phyloP scores from a whole-genome alignment of 1,140 invertebrate species.

The Megalonaias nervosa region DNA sequence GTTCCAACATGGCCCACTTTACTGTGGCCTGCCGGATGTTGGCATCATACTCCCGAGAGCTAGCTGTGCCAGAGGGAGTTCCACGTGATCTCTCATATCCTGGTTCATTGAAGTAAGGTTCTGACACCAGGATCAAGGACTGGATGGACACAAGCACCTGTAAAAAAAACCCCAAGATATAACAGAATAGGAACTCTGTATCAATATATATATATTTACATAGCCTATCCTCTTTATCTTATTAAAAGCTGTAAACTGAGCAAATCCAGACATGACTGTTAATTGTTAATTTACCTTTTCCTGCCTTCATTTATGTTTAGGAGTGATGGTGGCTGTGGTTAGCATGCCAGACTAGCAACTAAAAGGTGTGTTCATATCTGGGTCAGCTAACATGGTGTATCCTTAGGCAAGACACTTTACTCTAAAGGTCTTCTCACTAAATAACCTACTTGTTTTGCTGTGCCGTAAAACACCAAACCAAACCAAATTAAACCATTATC shows the following conservation, averaged over 20 bases:
- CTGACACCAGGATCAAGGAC: constrained; percentile 93
- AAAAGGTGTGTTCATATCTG: no score
- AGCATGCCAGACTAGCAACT: no score
- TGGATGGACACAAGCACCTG: constrained; percentile 97
- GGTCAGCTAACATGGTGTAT: no score
- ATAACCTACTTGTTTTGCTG: no score
- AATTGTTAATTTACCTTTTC: not conserved
- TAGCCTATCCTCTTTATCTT: not conserved
- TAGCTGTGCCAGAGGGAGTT: constrained; percentile 88
- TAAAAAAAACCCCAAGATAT: constrained; percentile 31
- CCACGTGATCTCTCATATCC: constrained; percentile 95
- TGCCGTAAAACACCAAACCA: no score
- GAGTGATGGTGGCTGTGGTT: no score
- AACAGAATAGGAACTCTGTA: not conserved
- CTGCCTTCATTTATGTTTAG: not conserved
- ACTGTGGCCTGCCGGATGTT: constrained; percentile 96
- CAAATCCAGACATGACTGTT: not conserved
- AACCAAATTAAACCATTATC: no score
- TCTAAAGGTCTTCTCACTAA: no score
- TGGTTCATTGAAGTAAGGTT: constrained; percentile 99
- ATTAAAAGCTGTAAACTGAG: not conserved
- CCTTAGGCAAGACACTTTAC: no score
- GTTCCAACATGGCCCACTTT: constrained; percentile 96
- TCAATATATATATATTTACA: not conserved
- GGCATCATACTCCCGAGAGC: constrained; percentile 91